Base-by-base conservation (phyloP, 2,888 invertebrate genomes). In the Synanthedon formicaeformis region DNA sequence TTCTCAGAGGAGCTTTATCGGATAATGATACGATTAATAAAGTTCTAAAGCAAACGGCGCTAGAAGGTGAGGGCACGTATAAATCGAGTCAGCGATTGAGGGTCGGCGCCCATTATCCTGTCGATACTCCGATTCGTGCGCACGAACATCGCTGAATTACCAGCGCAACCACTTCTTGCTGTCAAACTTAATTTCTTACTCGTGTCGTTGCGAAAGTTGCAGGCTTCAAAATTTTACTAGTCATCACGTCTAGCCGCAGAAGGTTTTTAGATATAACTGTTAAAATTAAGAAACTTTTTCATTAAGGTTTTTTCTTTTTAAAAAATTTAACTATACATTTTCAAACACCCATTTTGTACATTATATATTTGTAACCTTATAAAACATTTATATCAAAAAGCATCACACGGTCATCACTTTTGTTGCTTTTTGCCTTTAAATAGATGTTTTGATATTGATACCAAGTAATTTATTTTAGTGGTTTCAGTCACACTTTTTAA, bases 91-190 rank as follows among this genome's bases (percentile, higher is more conserved):
- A 57, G 66, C 69, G 70, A 73, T 74, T 69, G 71, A 62, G 64
- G 62, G 58, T 64, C 65, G 60, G 57, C 56, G 61, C 66, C 75
- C 71, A 86, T 87, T 85, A 87, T 79, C 73, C 71, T 85, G 87
- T 87, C 87, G 79, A 83, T 87, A 82, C 81, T 65, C 67, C 75
- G 72, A 73, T 67, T 79, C 79, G 81, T 76, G 85, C 74, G 79
- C 87, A 86, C 87, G 87, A 86, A 81, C 78, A 86, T 82, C 73
- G 82, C 67, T 83, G 81, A 82, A 78, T 83, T 85, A 84, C 45
- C 11, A 3, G 45, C 14, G 16, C 82, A 75, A 34, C 78, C 82
- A 71, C 79, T 81, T 79, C 78, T 85, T 82, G 78, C 85, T 86
- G 86, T 86, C 87, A 83, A 81, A 73, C 75, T 80, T 86, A 85